phyloP scores from a whole-genome alignment of 2,113 vertebrate genomes.

The Alethe diademata region DNA sequence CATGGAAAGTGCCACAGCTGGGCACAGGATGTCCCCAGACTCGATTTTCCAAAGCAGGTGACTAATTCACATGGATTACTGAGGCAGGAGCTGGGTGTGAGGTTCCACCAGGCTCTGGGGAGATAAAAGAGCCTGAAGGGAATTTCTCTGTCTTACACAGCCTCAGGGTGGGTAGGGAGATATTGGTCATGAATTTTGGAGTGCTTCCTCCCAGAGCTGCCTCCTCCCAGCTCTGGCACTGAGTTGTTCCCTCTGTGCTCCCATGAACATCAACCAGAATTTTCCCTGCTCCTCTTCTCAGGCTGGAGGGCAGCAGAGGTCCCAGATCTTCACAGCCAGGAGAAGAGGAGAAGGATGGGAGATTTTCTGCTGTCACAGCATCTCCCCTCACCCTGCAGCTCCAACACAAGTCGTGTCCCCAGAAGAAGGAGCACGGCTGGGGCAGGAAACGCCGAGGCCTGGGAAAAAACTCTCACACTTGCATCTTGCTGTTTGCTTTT shows the following conservation, averaged over 20 bases:
- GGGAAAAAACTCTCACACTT: conserved; percentile 35
- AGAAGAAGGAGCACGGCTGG: neutral
- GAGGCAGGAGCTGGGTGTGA: neutral
- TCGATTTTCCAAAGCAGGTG: neutral
- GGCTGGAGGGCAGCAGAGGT: neutral
- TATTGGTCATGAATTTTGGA: neutral
- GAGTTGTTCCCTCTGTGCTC: neutral
- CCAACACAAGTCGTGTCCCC: accelerated
- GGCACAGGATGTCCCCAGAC: neutral
- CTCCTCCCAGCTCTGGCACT: neutral
- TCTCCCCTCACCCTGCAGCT: neutral
- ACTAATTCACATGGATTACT: accelerated
- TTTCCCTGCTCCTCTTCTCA: neutral
- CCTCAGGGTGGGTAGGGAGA: neutral
- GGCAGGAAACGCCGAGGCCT: conserved; percentile 16
- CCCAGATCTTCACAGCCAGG: neutral
- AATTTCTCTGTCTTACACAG: neutral
- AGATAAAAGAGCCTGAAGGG: neutral
- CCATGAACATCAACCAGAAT: neutral
- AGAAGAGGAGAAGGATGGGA: neutral
- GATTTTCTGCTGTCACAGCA: neutral
- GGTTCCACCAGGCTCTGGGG: neutral
- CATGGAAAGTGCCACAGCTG: neutral
- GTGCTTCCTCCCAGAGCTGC: neutral
- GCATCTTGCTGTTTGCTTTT: conserved; percentile 32